phyloP scores from a whole-genome alignment of 2,797 vertebrate genomes.

The Pseudochirops corinnae region DNA sequence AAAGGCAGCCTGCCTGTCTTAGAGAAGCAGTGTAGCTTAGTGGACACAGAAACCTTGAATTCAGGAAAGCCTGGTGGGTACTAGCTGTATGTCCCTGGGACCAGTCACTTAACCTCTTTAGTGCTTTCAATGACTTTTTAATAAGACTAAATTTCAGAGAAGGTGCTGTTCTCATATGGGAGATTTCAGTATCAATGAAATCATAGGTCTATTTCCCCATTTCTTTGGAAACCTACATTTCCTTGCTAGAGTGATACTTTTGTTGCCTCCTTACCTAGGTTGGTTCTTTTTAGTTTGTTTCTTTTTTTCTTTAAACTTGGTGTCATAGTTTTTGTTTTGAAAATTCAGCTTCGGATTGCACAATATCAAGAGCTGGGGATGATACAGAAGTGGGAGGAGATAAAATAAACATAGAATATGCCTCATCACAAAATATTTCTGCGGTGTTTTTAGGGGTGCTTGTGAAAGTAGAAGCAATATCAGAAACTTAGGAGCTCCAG shows the following conservation, averaged over 20 bases:
- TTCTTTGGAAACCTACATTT: background rate
- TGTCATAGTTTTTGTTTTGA: conserved; percentile 49
- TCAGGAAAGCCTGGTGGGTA: background rate
- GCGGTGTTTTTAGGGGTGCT: background rate
- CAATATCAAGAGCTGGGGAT: conserved; percentile 34
- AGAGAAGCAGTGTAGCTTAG: background rate
- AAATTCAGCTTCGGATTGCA: conserved; percentile 38
- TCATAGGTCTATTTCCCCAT: background rate
- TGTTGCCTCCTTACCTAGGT: background rate
- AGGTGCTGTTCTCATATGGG: background rate
- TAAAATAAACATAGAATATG: background rate
- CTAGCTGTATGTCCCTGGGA: background rate
- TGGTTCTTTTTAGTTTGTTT: conserved; percentile 30
- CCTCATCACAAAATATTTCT: background rate
- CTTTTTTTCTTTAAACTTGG: conserved; percentile 37
- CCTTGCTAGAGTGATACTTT: conserved; percentile 46
- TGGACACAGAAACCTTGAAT: background rate
- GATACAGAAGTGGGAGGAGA: background rate
- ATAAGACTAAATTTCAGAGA: background rate
- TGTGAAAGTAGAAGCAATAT: background rate
- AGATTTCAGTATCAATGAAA: background rate
- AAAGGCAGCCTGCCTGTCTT: background rate
- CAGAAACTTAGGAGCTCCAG: background rate
- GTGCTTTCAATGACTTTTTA: background rate
- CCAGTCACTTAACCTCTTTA: background rate